These are phyloP conservation scores for Mareca penelope DNA, from an alignment of 2,797 vertebrate genomes.

Conservation along the genomic window DNA sequence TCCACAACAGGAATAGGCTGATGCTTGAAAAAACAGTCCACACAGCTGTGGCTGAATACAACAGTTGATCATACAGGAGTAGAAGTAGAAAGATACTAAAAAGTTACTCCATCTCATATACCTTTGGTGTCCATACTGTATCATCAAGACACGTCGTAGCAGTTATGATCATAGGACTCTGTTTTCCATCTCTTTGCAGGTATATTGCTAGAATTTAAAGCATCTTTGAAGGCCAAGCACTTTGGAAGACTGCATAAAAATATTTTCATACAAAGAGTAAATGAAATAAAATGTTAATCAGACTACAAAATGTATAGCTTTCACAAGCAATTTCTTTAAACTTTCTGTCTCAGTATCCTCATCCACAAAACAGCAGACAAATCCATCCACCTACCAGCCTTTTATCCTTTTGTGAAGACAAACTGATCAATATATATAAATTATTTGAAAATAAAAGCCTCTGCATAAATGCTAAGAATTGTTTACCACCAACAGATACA, in stretches of 20 bases:
- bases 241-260: not conserved
- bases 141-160: not conserved
- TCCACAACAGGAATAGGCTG: not conserved
- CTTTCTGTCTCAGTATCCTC: not conserved
- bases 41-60: accelerated
- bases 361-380: not conserved
- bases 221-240: not conserved
- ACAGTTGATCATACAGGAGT: not conserved
- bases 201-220: not conserved
- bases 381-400: not conserved
- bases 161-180: accelerated
- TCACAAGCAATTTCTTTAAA: not conserved
- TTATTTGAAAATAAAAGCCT: not conserved
- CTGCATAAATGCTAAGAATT: not conserved
- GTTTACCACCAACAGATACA: not conserved
- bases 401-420: not conserved
- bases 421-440: not conserved
- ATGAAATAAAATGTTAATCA: not conserved
- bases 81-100: not conserved
- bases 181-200: not conserved
- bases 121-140: not conserved
- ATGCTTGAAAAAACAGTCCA: not conserved
- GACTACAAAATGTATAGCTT: not conserved
- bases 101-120: not conserved
- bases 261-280: not conserved